phyloP scores from a whole-genome alignment of 2,113 vertebrate species.

The Callaeas wilsoni region DNA sequence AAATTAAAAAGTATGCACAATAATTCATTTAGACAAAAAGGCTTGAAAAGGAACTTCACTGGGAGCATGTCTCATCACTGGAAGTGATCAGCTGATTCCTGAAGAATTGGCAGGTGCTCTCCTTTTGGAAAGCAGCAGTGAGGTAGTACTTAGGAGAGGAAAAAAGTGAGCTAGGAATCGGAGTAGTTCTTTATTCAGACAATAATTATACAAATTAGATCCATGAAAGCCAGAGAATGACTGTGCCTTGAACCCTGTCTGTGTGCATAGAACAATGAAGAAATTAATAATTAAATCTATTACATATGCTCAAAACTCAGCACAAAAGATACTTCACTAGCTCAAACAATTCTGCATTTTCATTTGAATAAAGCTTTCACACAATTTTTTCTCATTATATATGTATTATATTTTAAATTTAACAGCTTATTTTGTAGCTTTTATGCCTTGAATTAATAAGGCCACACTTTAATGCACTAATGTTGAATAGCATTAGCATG shows the following conservation, averaged over 20 bases:
- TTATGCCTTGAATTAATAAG: conserved; percentile 80
- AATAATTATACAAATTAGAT: conserved; percentile 98
- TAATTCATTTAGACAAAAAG: conserved; percentile 80
- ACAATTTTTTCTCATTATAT: conserved; percentile 76
- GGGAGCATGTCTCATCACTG: conserved; percentile 64
- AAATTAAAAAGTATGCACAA: conserved; percentile 81
- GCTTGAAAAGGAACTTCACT: conserved; percentile 71
- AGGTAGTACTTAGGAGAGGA: conserved; percentile 65
- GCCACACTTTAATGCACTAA: conserved; percentile 75
- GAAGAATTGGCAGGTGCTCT: conserved; percentile 79
- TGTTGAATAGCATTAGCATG: conserved; percentile 73
- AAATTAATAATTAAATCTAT: conserved; percentile 99
- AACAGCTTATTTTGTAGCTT: conserved; percentile 80
- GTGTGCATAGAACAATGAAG: conserved; percentile 78
- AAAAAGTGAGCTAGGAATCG: conserved; percentile 62
- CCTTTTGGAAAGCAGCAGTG: conserved; percentile 74
- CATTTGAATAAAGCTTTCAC: conserved; percentile 86
- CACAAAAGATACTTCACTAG: conserved; percentile 80
- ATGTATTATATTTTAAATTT: conserved; percentile 82
- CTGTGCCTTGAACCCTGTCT: conserved; percentile 87
- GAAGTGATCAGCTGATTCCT: conserved; percentile 76
- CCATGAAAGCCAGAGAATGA: conserved; percentile 90
- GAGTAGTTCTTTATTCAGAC: conserved; percentile 82
- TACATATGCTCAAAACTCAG: conserved; percentile 94
- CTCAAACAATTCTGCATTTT: conserved; percentile 80